Evolutionary conservation across 1,140 invertebrate species (phyloP).

Genomic region (Globodera rostochiensis): DNA sequence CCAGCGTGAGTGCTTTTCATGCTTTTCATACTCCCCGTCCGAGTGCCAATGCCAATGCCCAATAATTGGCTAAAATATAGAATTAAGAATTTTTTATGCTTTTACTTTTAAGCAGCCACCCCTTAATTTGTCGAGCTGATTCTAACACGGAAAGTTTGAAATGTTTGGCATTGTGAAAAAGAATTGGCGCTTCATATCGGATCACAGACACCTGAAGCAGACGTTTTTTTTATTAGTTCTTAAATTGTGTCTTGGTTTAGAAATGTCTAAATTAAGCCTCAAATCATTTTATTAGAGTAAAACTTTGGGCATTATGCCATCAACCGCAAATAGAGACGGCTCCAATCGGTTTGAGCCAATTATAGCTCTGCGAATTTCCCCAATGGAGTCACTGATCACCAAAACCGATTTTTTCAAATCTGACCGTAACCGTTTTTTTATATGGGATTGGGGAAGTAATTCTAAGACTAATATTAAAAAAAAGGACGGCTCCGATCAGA

Average conservation of each 20-base stretch:
- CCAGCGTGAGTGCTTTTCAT: conserved; percentile 43
- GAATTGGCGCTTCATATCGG: conserved; percentile 47
- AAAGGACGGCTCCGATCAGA: no score
- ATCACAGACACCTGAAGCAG: conserved; percentile 34
- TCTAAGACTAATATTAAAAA: no score
- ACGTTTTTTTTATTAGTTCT: background rate
- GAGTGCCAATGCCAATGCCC: conserved; percentile 53
- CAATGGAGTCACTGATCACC: no score
- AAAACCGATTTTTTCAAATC: no score
- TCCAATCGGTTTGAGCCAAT: no score
- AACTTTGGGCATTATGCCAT: no score
- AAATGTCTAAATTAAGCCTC: background rate
- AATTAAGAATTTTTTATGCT: background rate
- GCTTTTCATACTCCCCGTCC: conserved; percentile 55
- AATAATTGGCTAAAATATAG: conserved; percentile 46
- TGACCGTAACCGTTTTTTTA: no score
- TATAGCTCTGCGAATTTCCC: no score
- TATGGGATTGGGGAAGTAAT: no score
- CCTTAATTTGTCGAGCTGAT: conserved; percentile 46
- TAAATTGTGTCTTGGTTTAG: background rate
- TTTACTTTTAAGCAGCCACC: conserved; percentile 18
- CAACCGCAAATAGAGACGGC: no score
- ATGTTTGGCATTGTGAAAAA: conserved; percentile 50
- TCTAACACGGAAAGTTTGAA: conserved; percentile 37
- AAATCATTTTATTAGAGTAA: no score